phyloP scores from a whole-genome alignment of 1,140 invertebrate species.

The Magallana ariakensis region DNA sequence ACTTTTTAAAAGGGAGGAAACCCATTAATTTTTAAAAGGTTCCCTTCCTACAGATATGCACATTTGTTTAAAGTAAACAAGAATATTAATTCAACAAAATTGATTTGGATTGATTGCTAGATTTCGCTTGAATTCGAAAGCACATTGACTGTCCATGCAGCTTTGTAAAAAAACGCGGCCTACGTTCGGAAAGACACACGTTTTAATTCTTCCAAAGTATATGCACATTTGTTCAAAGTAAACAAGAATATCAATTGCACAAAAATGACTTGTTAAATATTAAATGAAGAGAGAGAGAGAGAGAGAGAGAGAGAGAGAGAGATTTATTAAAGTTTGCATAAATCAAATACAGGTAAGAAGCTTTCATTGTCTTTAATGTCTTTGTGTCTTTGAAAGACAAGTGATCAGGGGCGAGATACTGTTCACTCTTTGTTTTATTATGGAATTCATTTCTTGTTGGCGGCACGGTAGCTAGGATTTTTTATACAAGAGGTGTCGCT shows the following conservation, averaged over 20 bases:
- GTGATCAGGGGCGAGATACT: neutral
- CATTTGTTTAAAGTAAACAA: neutral
- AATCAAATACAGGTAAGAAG: neutral
- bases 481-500: neutral
- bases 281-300: neutral
- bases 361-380: constrained; percentile 9
- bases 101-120: neutral
- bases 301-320: too few relatives aligned
- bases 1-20: too few relatives aligned
- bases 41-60: neutral
- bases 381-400: neutral
- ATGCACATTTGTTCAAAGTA: neutral
- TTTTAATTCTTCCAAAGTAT: neutral
- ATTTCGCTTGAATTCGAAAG: too few relatives aligned
- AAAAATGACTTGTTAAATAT: neutral
- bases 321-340: neutral
- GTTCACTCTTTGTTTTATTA: neutral
- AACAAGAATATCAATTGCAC: neutral
- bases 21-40: neutral
- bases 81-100: neutral
- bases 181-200: neutral
- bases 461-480: neutral
- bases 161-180: too few relatives aligned
- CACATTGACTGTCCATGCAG: too few relatives aligned
- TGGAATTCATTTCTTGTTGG: neutral